These are phyloP conservation scores for Corythornis vintsioides DNA, from an alignment of 2,113 vertebrate genomes.

Conservation along the genomic window DNA sequence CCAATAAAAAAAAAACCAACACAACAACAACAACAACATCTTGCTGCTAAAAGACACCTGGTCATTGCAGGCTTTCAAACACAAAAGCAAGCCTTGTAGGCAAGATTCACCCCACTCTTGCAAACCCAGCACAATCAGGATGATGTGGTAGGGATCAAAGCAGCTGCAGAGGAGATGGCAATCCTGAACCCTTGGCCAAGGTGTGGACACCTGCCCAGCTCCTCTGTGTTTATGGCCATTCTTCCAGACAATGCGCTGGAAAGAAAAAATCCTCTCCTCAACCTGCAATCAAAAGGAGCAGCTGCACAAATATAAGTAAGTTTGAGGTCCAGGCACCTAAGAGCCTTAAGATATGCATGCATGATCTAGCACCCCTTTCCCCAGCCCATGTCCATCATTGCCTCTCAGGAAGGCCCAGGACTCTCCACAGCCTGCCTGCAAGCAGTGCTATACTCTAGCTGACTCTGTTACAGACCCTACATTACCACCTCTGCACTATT, in stretches of 20 bases:
- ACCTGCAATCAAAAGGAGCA: neutral
- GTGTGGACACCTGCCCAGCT: neutral
- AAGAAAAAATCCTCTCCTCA: neutral
- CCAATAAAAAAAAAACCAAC: slow-evolving; percentile 1
- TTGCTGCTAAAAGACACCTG: slow-evolving; percentile 35
- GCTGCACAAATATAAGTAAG: neutral
- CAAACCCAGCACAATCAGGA: neutral
- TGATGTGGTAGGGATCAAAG: neutral
- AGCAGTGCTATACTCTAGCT: neutral
- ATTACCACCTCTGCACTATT: neutral
- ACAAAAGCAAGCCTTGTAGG: slow-evolving; percentile 24
- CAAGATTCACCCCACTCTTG: neutral
- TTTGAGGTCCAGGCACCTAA: neutral
- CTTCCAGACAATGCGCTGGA: neutral
- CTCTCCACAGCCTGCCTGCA: neutral
- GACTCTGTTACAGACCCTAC: neutral
- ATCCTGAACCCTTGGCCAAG: neutral
- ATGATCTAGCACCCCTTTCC: neutral
- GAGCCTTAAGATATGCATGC: too few relatives aligned
- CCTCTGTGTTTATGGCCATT: neutral
- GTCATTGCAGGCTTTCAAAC: neutral
- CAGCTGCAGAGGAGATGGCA: neutral
- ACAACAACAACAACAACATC: neutral
- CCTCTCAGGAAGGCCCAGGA: neutral
- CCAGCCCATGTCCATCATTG: fast-evolving